Conservation (phyloP, 2,797 vertebrate species). For the Hemitrygon akajei region DNA sequence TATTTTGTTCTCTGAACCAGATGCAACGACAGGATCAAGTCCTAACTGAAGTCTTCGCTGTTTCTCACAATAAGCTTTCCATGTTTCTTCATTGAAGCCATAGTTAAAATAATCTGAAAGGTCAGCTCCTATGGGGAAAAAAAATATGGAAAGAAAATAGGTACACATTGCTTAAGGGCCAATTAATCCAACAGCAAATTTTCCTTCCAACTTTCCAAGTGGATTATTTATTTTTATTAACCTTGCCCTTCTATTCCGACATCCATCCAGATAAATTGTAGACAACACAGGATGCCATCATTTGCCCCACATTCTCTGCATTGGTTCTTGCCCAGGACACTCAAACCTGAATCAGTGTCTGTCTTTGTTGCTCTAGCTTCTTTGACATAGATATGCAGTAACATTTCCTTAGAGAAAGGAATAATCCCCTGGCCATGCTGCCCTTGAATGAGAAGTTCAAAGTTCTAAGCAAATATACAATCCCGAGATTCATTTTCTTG, state of each 20-base stretch:
- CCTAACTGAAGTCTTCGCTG: constrained; percentile 61
- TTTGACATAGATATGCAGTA: not conserved
- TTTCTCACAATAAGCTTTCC: constrained; percentile 66
- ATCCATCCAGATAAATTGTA: not conserved
- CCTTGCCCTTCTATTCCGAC: not conserved
- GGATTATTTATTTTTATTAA: not conserved
- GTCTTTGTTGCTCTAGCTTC: not conserved
- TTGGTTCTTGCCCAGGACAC: not conserved
- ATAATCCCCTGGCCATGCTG: not conserved
- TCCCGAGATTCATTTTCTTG: too few species aligned
- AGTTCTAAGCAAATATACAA: not conserved
- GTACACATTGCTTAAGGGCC: not conserved
- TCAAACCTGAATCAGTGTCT: not conserved
- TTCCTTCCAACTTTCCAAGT: not conserved
- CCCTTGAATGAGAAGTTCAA: not conserved
- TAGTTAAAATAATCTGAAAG: constrained; percentile 69
- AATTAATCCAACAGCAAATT: not conserved
- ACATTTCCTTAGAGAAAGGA: not conserved
- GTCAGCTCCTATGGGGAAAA: constrained; percentile 55
- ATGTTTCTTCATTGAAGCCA: constrained; percentile 64
- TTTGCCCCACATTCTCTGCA: not conserved
- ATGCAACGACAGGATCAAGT: constrained; percentile 51
- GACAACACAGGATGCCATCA: not conserved
- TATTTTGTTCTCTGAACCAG: constrained; percentile 59
- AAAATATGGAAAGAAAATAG: not conserved